A percentile compares a stretch with the other conserved stretches of the same genome.
Evolutionary conservation across 2,113 vertebrate genomes (phyloP).

Genomic region (Muntiacus muntjak): DNA sequence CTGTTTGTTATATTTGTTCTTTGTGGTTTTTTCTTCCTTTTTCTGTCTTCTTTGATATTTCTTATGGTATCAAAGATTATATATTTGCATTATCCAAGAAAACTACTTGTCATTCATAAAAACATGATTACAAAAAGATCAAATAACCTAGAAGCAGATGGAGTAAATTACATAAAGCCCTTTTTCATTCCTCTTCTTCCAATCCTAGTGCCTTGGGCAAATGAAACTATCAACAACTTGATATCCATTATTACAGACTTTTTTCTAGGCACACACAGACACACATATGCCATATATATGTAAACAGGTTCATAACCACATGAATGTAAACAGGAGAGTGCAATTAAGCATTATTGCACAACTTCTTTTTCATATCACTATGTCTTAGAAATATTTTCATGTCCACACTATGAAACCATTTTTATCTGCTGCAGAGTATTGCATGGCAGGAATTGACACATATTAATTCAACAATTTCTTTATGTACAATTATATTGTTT

Average conservation of each 20-base stretch:
- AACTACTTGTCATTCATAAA: background rate
- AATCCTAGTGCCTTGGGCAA: background rate
- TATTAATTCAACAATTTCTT: background rate
- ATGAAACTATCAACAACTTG: background rate
- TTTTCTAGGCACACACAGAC: background rate
- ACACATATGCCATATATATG: background rate
- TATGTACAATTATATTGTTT: background rate
- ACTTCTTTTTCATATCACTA: background rate
- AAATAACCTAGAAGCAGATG: background rate
- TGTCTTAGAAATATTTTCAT: background rate
- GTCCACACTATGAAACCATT: background rate
- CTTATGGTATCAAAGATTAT: background rate
- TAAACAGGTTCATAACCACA: background rate
- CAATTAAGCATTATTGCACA: background rate
- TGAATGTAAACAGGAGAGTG: background rate
- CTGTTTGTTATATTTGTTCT: background rate
- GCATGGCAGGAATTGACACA: background rate
- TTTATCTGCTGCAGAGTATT: background rate
- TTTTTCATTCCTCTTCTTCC: background rate
- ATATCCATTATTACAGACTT: background rate
- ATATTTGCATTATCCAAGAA: background rate
- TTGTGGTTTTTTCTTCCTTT: background rate
- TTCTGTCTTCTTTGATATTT: background rate
- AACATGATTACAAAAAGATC: background rate
- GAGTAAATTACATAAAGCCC: background rate